Conservation (phyloP, 1,140 invertebrate genomes). For the Littorina saxatilis region DNA sequence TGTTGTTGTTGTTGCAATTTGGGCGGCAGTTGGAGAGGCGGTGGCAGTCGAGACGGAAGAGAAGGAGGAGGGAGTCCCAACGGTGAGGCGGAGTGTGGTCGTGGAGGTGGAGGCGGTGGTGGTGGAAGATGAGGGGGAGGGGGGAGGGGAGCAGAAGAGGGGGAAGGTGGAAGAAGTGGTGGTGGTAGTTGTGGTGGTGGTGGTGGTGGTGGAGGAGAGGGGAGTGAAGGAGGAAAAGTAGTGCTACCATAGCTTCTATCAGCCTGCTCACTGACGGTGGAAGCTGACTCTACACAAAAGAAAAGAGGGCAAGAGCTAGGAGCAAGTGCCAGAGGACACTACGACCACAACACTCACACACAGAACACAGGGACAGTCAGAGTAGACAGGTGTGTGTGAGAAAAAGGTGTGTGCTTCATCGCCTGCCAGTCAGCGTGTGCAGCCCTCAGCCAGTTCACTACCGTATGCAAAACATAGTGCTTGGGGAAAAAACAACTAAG, state of each 20-base stretch:
- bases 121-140: constrained; percentile 44
- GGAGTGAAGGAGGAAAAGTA: constrained; percentile 41
- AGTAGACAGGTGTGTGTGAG: no score
- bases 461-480: no score
- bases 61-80: constrained; percentile 31
- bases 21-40: constrained; percentile 39
- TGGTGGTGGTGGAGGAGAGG: constrained; percentile 48
- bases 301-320: constrained; percentile 30
- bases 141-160: not conserved
- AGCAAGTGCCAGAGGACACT: no score
- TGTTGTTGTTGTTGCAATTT: not conserved
- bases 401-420: no score
- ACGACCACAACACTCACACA: no score
- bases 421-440: no score
- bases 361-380: no score
- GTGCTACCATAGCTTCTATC: constrained; percentile 51
- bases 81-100: constrained; percentile 45
- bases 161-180: constrained; percentile 8
- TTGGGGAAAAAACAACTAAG: no score
- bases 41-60: constrained; percentile 42
- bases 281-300: constrained; percentile 42
- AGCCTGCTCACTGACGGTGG: constrained; percentile 47
- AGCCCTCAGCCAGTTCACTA: no score
- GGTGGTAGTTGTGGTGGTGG: constrained; percentile 54
- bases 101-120: constrained; percentile 48